These are phyloP conservation scores for Pseudois nayaur DNA, from an alignment of 2,113 vertebrate species.

Conservation along the genomic window DNA sequence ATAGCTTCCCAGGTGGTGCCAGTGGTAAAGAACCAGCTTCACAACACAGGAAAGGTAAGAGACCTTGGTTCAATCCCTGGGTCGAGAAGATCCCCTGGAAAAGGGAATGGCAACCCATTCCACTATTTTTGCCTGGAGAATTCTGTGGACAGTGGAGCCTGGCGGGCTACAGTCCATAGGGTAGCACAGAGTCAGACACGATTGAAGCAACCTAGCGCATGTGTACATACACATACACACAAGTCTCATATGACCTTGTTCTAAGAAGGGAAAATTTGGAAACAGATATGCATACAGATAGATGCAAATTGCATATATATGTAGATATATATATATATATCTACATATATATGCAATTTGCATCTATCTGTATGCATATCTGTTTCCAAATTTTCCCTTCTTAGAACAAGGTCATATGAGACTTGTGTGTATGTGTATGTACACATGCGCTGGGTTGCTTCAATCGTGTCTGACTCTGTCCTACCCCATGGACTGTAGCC, in stretches of 20 bases:
- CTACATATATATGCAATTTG: too few species aligned
- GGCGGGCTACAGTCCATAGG: not conserved
- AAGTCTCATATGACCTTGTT: not conserved
- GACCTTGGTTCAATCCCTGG: not conserved
- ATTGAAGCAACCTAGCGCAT: not conserved
- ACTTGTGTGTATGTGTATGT: too few species aligned
- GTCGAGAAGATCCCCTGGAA: not conserved
- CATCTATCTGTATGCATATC: too few species aligned
- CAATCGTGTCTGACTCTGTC: too few species aligned
- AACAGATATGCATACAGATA: not conserved
- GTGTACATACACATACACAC: accelerated
- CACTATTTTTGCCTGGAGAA: not conserved
- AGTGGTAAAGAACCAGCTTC: not conserved
- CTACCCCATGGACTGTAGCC: too few species aligned
- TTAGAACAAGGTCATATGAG: too few species aligned
- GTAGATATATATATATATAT: too few species aligned
- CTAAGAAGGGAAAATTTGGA: not conserved
- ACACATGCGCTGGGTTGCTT: too few species aligned
- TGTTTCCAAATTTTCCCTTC: too few species aligned
- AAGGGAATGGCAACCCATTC: not conserved
- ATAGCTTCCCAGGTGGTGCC: not conserved
- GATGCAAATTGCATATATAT: not conserved
- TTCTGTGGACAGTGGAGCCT: not conserved
- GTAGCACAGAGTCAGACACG: not conserved
- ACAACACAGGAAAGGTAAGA: not conserved